Conservation (phyloP, 2,797 vertebrate species). For the Premnoplex brunnescens region DNA sequence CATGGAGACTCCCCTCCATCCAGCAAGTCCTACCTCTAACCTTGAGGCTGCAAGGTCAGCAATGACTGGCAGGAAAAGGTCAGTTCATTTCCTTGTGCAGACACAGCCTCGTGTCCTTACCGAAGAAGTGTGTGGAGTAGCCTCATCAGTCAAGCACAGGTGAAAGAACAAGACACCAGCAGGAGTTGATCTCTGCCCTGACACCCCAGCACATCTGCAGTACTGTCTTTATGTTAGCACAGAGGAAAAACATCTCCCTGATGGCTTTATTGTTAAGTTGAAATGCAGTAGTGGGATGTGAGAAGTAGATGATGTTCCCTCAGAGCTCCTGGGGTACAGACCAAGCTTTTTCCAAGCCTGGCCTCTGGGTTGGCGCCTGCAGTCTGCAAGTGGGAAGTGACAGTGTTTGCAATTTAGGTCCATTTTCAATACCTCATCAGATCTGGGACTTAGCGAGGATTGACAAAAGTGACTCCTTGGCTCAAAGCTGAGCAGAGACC, state of each 20-base stretch:
- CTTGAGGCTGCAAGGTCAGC: background rate
- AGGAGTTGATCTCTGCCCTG: background rate
- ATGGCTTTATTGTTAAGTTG: background rate
- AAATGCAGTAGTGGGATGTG: background rate
- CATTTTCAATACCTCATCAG: background rate
- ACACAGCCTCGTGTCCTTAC: accelerated
- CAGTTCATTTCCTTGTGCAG: background rate
- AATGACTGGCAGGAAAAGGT: background rate
- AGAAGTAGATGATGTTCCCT: background rate
- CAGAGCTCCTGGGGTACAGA: background rate
- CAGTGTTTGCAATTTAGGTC: background rate
- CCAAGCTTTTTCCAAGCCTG: background rate
- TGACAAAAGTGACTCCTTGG: background rate
- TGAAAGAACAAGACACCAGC: background rate
- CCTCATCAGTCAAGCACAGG: background rate
- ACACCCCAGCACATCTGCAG: background rate
- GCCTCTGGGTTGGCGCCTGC: background rate
- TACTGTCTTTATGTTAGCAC: background rate
- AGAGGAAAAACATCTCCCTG: background rate
- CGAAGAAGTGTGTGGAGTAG: background rate
- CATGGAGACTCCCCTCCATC: background rate
- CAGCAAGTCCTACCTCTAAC: background rate
- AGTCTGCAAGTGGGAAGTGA: background rate
- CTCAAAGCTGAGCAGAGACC: background rate
- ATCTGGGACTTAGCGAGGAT: background rate